Percentiles rank a stretch among this genome's conserved stretches.
Conservation (phyloP, 1,140 invertebrate genomes). For the Phortica variegata region DNA sequence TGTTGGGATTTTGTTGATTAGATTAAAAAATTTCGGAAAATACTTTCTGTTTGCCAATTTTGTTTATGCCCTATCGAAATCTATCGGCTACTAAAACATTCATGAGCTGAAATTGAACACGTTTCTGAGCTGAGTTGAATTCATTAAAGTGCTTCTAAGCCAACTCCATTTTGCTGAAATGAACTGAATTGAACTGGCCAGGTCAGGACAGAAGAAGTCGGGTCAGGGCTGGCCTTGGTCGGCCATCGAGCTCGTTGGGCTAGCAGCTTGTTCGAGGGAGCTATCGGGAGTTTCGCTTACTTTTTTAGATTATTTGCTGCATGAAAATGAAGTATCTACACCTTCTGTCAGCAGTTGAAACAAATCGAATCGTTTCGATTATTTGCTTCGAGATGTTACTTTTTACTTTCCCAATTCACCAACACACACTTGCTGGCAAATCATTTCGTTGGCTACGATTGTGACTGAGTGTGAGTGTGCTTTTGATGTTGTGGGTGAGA, state of each 20-base stretch:
- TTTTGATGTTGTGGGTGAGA: neutral
- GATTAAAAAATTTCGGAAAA: too few species aligned
- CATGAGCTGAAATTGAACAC: constrained; percentile 53
- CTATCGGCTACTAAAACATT: too few species aligned
- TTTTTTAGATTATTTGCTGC: constrained; percentile 17
- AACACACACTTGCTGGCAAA: too few species aligned
- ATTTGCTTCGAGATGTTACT: too few species aligned
- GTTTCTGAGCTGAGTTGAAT: constrained; percentile 22
- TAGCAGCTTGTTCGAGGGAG: neutral
- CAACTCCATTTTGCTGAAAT: constrained; percentile 23
- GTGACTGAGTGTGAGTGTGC: neutral
- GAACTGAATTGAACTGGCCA: constrained; percentile 43
- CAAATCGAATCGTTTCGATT: constrained; percentile 38
- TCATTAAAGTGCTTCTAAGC: constrained; percentile 21
- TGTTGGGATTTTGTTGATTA: too few species aligned
- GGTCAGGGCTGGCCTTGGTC: constrained; percentile 7
- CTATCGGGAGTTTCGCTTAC: neutral
- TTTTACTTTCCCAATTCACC: too few species aligned
- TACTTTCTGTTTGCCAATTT: too few species aligned
- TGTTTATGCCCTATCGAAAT: constrained; percentile 36
- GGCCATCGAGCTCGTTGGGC: constrained; percentile 39
- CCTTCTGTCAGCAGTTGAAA: constrained; percentile 22
- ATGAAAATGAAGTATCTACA: constrained; percentile 37
- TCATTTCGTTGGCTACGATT: neutral
- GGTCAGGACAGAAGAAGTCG: constrained; percentile 1